Percentiles rank a stretch among this genome's conserved stretches.
Conservation (phyloP, 2,113 vertebrate species). For the Calidris pygmaea region DNA sequence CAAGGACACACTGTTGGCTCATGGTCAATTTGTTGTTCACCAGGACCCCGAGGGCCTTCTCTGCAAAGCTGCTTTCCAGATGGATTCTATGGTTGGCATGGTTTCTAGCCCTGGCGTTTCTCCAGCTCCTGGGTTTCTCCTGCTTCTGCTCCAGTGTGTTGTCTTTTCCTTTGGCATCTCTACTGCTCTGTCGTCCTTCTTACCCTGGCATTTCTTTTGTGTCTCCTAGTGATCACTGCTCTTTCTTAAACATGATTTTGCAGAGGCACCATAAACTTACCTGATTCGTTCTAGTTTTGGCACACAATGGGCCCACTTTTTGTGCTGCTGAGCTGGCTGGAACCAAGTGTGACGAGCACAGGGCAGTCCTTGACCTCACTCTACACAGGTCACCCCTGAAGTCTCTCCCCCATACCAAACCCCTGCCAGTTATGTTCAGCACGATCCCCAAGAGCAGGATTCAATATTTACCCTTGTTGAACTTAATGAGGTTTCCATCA, state of each 20-base stretch:
- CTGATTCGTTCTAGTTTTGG: neutral
- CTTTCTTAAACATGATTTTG: neutral
- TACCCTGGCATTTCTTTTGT: neutral
- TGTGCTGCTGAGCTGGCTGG: neutral
- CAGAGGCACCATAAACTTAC: neutral
- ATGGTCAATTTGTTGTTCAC: neutral
- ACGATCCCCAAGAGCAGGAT: neutral
- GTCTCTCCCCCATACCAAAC: neutral
- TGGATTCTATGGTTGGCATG: neutral
- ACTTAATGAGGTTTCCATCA: neutral
- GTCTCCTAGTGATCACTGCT: neutral
- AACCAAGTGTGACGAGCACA: neutral
- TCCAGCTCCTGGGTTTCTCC: neutral
- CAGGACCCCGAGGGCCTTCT: neutral
- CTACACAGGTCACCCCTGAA: neutral
- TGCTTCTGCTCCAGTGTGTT: neutral
- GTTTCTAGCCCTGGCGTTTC: neutral
- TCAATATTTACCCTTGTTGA: neutral
- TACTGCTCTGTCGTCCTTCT: neutral
- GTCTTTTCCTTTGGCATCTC: neutral
- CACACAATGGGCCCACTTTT: neutral
- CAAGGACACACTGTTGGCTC: neutral
- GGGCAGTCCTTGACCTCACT: neutral
- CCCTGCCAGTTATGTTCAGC: neutral
- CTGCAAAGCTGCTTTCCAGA: neutral